Conservation (phyloP, 2,113 vertebrate genomes). For the Xyrauchen texanus region DNA sequence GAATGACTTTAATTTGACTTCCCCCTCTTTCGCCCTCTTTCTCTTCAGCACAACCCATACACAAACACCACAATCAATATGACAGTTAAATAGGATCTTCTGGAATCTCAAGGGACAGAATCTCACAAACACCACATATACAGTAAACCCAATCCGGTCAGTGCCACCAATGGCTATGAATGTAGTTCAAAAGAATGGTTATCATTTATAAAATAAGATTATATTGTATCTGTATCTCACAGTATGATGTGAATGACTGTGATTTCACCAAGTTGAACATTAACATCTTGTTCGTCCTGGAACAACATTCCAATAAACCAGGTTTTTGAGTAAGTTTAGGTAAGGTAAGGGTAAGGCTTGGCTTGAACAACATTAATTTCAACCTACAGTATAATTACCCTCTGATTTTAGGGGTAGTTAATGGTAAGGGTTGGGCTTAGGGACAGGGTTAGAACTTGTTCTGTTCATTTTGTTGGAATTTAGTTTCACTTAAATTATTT, state of each 20-base stretch:
- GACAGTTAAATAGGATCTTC: conserved; percentile 2
- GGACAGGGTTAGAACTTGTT: no score
- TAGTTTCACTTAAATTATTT: no score
- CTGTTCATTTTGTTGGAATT: no score
- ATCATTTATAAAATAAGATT: background rate
- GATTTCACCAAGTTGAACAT: background rate
- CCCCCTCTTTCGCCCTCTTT: conserved; percentile 27
- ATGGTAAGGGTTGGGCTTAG: no score
- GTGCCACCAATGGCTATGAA: background rate
- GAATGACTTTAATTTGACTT: conserved; percentile 37
- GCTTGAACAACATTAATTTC: no score
- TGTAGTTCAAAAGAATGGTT: background rate
- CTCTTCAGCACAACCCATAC: background rate
- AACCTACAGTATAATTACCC: background rate
- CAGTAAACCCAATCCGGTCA: background rate
- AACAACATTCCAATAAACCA: background rate
- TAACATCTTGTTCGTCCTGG: background rate
- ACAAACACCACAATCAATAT: conserved; percentile 42
- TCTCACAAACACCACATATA: background rate
- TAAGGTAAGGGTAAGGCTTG: no score
- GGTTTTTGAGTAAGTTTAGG: background rate
- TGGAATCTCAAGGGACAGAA: conserved; percentile 15
- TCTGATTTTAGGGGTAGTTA: background rate
- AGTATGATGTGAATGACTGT: background rate
- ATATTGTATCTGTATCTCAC: background rate